Evolutionary conservation across 2,113 vertebrate species (phyloP).

Genomic region (Promerops cafer): DNA sequence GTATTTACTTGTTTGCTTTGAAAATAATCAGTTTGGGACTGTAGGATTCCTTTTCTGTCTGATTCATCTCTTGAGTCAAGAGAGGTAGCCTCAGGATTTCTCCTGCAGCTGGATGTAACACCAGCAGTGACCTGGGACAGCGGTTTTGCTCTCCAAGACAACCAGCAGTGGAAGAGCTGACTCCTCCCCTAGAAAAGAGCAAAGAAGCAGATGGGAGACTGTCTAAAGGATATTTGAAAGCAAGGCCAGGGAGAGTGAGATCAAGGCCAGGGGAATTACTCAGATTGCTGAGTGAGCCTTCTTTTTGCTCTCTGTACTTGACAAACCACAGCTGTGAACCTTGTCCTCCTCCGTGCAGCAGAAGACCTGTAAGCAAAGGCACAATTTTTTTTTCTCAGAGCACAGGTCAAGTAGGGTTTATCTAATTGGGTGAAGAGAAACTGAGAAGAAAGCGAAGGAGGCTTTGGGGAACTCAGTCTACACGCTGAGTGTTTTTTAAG

Average conservation of each 20-base stretch:
- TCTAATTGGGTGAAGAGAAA: not conserved
- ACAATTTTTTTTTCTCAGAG: not conserved
- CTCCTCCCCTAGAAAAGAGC: not conserved
- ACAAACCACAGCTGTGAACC: not conserved
- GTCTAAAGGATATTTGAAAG: not conserved
- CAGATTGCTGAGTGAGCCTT: not conserved
- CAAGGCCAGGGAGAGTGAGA: not conserved
- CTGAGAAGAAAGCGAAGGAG: not conserved
- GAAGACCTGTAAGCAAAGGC: not conserved
- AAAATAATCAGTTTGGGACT: not conserved
- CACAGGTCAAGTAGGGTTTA: not conserved
- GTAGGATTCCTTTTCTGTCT: not conserved
- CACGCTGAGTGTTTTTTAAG: not conserved
- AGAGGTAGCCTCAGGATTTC: not conserved
- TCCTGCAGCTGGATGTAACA: not conserved
- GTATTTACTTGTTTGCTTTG: not conserved
- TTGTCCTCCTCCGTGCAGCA: not conserved
- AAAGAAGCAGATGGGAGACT: not conserved
- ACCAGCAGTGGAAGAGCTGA: not conserved
- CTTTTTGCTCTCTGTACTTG: not conserved
- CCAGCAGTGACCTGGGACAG: not conserved
- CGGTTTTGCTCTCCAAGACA: not conserved
- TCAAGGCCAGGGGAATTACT: constrained; percentile 1
- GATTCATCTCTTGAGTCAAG: not conserved
- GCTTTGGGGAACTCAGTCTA: not conserved